Evolutionary conservation across 2,113 vertebrate genomes (phyloP), one percentile per base, ranked within the genome.

Genomic region (Pimephales promelas): DNA sequence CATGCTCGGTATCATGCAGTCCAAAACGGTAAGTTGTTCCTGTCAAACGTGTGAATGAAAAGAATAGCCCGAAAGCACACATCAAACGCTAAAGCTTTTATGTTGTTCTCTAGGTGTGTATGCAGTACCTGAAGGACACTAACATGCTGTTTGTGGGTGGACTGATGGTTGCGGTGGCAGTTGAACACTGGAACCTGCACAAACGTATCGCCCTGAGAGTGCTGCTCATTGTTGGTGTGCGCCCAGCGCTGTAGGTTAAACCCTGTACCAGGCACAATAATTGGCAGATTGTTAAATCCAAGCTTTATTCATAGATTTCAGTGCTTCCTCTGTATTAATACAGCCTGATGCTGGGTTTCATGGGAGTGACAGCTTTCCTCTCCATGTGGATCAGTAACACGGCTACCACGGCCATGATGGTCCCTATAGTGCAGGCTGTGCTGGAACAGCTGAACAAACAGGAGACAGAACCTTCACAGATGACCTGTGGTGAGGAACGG

Each of bases 301-400:
- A 3, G 34, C 62, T 66, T 34, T 34, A 66, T 28, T 31, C 61
- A 1, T 16, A 31, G 26, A 31, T 62, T 31, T 62, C 61, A 62
- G 20, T 43, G 22, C 14, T 24, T 73, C 45, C 43, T 28, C 71
- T 75, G 45, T 73, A 34, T 76, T 24, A 45, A 45, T 84, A 36
- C 91, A 99, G 98, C 47, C 90, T 99, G 83, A 99, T 99, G 97
- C 86, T 99, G 90, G 97, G 97, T 52, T 98, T 99, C 89, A 99
- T 99, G 98, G 26, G 92, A 0, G 95, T 96, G 88, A 99, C 98
- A 0, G 96, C 97, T 66, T 98, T 98, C 89, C 91, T 99, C 80
- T 99, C 98, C 88, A 99, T 99, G 98, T 99, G 98, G 98, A 97
- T 99, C 94, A 99, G 97, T 90, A 99, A 99, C 92, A 99, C 97